These are phyloP conservation scores for Meandrina meandrites DNA, from an alignment of 92 coral and sea anemone genomes.

Conservation along the genomic window DNA sequence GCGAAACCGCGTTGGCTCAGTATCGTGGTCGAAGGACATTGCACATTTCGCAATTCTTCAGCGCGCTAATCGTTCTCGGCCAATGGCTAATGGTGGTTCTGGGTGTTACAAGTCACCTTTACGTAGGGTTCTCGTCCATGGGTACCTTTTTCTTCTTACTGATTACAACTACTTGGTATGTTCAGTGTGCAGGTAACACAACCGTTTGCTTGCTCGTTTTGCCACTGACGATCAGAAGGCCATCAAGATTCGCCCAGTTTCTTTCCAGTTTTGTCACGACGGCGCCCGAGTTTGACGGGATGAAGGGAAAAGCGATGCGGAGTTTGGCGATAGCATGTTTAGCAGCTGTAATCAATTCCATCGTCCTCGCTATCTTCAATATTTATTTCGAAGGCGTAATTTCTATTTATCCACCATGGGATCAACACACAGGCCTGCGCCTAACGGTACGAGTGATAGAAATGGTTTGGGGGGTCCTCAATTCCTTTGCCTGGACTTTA, in stretches of 20 bases:
- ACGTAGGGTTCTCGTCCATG: not conserved
- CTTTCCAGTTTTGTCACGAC: not conserved
- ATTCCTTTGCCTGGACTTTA: slow-evolving; percentile 22
- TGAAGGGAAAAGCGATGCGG: slow-evolving; percentile 6
- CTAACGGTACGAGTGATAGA: slow-evolving; percentile 7
- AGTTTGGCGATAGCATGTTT: not conserved
- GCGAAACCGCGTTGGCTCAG: slow-evolving; percentile 5
- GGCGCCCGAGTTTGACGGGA: not conserved
- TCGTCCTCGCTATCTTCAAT: not conserved
- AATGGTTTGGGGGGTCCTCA: not conserved
- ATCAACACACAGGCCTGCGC: not conserved
- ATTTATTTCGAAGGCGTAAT: not conserved
- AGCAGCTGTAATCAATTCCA: slow-evolving; percentile 1
- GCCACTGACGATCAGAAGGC: not conserved
- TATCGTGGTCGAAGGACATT: not conserved
- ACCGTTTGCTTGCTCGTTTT: slow-evolving; percentile 18
- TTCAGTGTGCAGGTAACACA: slow-evolving; percentile 7
- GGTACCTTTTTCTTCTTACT: not conserved
- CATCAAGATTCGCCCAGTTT: slow-evolving; percentile 14
- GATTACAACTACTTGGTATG: not conserved
- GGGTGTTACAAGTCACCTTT: not conserved
- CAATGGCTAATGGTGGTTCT: slow-evolving; percentile 11
- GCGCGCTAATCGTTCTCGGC: not conserved
- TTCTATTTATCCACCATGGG: slow-evolving; percentile 6
- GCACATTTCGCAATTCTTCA: not conserved